A percentile compares a stretch with the other conserved stretches of the same genome.
Evolutionary conservation across 2,113 vertebrate genomes (phyloP).

Genomic region (Setophaga petechia): DNA sequence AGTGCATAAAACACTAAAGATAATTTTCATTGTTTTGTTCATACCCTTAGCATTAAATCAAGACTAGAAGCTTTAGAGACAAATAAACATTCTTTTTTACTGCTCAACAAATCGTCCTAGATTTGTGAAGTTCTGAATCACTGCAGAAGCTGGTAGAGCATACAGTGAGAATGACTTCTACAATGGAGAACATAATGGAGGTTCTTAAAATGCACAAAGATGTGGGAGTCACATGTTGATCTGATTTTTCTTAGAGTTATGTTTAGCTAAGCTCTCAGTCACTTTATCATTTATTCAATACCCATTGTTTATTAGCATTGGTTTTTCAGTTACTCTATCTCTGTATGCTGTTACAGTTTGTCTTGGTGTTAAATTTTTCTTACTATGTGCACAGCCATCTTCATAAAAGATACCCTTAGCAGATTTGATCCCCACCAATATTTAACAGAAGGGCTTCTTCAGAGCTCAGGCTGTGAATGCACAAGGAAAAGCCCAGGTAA

Average conservation of each 20-base stretch:
- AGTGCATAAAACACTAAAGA: neutral
- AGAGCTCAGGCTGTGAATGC: neutral
- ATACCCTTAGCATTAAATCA: neutral
- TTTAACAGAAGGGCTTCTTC: neutral
- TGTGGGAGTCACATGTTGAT: neutral
- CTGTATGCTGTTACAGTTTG: neutral
- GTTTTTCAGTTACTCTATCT: neutral
- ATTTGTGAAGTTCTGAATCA: neutral
- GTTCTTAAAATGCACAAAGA: neutral
- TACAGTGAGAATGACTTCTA: neutral
- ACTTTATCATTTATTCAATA: slow-evolving; percentile 13
- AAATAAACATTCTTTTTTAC: neutral
- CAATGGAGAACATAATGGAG: neutral
- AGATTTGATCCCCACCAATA: neutral
- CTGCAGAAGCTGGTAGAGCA: neutral
- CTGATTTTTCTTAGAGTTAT: neutral
- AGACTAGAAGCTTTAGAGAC: neutral
- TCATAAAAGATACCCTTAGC: neutral
- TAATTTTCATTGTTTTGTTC: neutral
- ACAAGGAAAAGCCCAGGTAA: fast-evolving
- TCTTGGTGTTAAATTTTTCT: neutral
- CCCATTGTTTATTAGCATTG: neutral
- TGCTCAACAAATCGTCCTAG: neutral
- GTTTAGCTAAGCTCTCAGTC: neutral
- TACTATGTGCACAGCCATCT: neutral